A percentile compares a stretch with the other conserved stretches of the same genome.
phyloP scores from a whole-genome alignment of 2,113 vertebrate species.

The Rhinopomastus cyanomelas region DNA sequence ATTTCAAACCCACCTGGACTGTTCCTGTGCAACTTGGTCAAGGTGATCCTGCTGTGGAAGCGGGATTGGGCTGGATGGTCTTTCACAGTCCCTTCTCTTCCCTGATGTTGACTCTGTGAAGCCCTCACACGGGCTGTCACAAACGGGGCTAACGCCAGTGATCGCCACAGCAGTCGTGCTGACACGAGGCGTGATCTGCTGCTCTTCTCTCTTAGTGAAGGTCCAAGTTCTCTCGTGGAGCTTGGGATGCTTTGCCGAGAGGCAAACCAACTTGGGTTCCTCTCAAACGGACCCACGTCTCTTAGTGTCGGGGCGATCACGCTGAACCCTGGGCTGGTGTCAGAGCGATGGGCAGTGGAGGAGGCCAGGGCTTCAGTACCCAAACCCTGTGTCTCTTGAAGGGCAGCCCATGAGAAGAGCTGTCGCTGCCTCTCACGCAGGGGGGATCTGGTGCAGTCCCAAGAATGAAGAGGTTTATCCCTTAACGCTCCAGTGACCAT shows the following conservation, averaged over 20 bases:
- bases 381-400: too few species aligned
- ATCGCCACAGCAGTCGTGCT: background rate
- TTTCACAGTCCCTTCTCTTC: too few species aligned
- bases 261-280: background rate
- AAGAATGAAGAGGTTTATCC: background rate
- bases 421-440: fast-evolving
- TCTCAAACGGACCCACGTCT: background rate
- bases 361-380: background rate
- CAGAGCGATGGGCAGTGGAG: background rate
- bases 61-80: too few species aligned
- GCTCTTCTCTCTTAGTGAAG: background rate
- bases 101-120: too few species aligned
- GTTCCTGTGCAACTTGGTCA: too few species aligned
- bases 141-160: background rate
- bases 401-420: background rate
- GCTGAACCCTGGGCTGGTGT: fast-evolving
- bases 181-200: background rate
- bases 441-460: background rate
- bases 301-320: background rate
- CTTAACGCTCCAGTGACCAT: background rate
- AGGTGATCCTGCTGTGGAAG: too few species aligned
- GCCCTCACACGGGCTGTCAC: background rate
- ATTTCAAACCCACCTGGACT: too few species aligned
- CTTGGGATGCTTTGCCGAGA: background rate
- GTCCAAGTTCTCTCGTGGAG: background rate